These are phyloP conservation scores for Recurvirostra avosetta DNA, from an alignment of 2,113 vertebrate genomes.

Conservation along the genomic window DNA sequence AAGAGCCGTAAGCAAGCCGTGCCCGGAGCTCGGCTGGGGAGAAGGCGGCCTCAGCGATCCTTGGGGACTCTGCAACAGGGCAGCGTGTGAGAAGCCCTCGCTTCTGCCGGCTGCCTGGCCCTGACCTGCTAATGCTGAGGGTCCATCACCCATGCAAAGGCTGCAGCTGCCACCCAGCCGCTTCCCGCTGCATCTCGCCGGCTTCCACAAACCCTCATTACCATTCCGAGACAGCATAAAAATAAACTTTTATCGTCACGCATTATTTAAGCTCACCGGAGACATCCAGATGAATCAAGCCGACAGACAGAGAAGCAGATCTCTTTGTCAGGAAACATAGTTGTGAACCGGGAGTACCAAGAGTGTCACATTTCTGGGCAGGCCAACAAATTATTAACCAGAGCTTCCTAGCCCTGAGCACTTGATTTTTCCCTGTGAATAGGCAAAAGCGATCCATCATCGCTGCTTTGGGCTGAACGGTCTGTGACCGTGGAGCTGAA, in stretches of 20 bases:
- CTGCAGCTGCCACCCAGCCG: neutral
- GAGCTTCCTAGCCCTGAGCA: neutral
- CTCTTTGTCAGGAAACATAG: conserved; percentile 23
- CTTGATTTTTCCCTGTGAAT: neutral
- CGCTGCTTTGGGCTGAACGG: neutral
- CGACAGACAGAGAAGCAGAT: neutral
- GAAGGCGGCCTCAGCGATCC: neutral
- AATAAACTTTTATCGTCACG: conserved; percentile 13
- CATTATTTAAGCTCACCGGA: conserved; percentile 38
- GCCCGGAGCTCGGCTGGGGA: neutral
- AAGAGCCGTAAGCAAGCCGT: neutral
- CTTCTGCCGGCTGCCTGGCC: neutral
- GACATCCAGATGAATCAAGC: conserved; percentile 38
- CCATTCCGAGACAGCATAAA: neutral
- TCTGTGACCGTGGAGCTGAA: neutral
- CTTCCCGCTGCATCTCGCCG: neutral
- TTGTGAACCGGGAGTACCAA: neutral
- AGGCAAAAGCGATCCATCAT: neutral
- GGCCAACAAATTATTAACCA: conserved; percentile 37
- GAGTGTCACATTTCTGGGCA: conserved; percentile 4
- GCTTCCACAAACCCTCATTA: conserved; percentile 30
- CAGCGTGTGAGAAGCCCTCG: accelerated
- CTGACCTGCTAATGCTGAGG: neutral
- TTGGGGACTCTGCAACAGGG: too few species aligned
- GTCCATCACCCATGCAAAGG: neutral